These are phyloP conservation scores for Pyrrhosoma nymphula DNA, from an alignment of 2,888 invertebrate genomes.

Conservation along the genomic window DNA sequence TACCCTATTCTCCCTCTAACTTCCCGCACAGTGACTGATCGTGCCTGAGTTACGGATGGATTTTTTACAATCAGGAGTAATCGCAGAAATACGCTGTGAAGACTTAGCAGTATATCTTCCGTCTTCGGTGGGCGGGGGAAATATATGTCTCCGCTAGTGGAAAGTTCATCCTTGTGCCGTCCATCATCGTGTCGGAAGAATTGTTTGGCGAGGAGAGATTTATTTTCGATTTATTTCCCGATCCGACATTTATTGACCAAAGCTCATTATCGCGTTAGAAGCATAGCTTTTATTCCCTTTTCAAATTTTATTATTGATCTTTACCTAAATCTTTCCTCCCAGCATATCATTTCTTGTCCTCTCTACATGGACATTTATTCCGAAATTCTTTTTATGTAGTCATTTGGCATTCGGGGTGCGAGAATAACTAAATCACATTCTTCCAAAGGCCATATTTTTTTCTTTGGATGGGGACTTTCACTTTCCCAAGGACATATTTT, in stretches of 20 bases:
- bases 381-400: neutral
- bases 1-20: too few relatives aligned
- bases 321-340: neutral
- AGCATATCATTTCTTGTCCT: neutral
- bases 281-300: neutral
- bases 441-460: too few relatives aligned
- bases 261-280: neutral
- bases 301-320: neutral
- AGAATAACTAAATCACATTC: neutral
- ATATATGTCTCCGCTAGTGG: neutral
- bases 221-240: neutral
- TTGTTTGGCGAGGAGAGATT: neutral
- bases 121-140: neutral
- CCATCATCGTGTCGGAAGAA: neutral
- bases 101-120: neutral
- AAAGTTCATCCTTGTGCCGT: neutral
- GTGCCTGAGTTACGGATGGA: too few relatives aligned
- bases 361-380: neutral
- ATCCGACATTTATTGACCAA: neutral
- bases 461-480: neutral
- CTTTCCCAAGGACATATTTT: too few relatives aligned
- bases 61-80: too few relatives aligned
- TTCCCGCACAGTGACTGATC: too few relatives aligned
- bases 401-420: neutral
- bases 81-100: too few relatives aligned